A percentile compares a stretch with the other conserved stretches of the same genome.
Conservation (phyloP, 2,888 invertebrate genomes). For the Andrena minutula region DNA sequence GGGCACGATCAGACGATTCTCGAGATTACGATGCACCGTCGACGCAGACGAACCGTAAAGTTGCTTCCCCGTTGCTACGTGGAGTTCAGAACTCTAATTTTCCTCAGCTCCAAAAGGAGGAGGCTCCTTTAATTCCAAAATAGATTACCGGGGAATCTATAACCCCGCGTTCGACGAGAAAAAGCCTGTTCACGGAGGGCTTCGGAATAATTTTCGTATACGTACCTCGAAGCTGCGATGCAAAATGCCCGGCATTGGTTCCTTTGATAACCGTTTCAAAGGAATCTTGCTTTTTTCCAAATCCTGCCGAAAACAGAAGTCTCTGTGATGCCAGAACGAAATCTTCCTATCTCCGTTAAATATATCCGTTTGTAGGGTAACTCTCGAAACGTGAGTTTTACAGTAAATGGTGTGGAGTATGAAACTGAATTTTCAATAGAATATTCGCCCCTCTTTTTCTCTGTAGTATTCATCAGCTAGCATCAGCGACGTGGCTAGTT, state of each 20-base stretch:
- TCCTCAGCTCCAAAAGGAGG: not conserved
- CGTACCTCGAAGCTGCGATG: not conserved
- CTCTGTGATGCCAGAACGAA: too few species aligned
- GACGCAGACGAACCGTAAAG: constrained; percentile 61
- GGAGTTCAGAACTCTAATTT: constrained; percentile 27
- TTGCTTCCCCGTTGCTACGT: constrained; percentile 36
- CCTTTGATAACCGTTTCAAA: not conserved
- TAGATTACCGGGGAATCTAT: constrained; percentile 36
- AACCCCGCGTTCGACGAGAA: constrained; percentile 5
- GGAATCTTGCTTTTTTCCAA: too few species aligned
- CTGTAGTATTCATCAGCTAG: not conserved
- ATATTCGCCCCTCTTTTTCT: not conserved
- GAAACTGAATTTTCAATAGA: not conserved
- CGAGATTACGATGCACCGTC: constrained; percentile 52
- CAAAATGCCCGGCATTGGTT: not conserved
- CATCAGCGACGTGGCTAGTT: not conserved
- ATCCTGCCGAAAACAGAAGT: too few species aligned
- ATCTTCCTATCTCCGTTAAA: too few species aligned
- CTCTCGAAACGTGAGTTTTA: too few species aligned
- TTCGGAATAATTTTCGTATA: not conserved
- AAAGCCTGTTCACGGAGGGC: not conserved
- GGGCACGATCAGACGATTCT: constrained; percentile 57
- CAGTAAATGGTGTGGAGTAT: not conserved
- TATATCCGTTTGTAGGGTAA: too few species aligned
- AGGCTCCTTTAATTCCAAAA: constrained; percentile 30